Conservation (phyloP, 2,113 vertebrate species). For the Notothenia coriiceps region DNA sequence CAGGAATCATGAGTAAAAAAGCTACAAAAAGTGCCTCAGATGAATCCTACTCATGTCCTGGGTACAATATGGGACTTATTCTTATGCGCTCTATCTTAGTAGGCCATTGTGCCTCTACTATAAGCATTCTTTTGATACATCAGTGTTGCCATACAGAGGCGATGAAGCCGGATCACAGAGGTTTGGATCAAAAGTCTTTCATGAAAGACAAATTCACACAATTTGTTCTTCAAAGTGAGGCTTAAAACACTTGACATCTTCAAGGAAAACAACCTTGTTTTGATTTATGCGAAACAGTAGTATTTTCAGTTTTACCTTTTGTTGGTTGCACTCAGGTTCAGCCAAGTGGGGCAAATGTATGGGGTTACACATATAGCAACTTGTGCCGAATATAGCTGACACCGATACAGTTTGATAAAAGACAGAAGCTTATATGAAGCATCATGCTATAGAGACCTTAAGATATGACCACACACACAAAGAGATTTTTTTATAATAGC, state of each 20-base stretch:
- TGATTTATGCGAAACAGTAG: neutral
- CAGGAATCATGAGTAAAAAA: constrained; percentile 17
- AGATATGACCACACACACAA: neutral
- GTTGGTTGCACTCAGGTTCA: constrained; percentile 16
- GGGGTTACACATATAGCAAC: constrained; percentile 29
- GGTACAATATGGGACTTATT: constrained; percentile 34
- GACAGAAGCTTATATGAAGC: constrained; percentile 15
- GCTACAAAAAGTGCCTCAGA: constrained; percentile 18
- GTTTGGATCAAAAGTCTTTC: constrained; percentile 38
- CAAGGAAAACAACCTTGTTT: neutral
- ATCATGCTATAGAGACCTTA: neutral
- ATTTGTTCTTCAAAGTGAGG: constrained; percentile 38
- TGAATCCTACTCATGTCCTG: constrained; percentile 8
- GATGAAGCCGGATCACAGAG: constrained; percentile 20
- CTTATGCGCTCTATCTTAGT: constrained; percentile 22
- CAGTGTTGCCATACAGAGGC: neutral
- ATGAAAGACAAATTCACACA: constrained; percentile 24
- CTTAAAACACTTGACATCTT: neutral
- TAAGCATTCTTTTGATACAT: constrained; percentile 41
- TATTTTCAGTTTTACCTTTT: constrained; percentile 33
- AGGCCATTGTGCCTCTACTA: constrained; percentile 14
- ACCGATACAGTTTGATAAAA: constrained; percentile 2
- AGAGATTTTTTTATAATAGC: neutral
- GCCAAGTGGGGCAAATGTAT: constrained; percentile 43
- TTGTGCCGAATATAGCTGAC: constrained; percentile 43